Evolutionary conservation across 2,797 vertebrate species (phyloP), one percentile per base, ranked within the genome.

Genomic region (Echeneis naucrates): DNA sequence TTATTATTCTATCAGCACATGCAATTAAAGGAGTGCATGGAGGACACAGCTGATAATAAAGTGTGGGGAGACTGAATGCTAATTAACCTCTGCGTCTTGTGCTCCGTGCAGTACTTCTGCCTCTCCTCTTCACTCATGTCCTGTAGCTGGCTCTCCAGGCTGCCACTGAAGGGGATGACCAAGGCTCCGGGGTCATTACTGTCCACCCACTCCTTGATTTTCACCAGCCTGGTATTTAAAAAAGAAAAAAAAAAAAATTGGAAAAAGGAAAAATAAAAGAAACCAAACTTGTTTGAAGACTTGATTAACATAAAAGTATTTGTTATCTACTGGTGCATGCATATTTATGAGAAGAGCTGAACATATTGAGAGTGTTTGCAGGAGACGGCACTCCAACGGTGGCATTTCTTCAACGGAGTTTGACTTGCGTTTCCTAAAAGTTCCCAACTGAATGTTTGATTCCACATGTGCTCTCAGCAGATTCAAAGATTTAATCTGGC

Each of bases 1-100:
- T 99, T 99, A 99, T 99, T 99, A 99, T 99, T 99, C 97, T 97
- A 99, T 99, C 98, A 98, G 97, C 96, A 96, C 97, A 97, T 96
- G 97, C 97, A 99, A 99, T 99, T 99, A 99, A 99, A 98, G 96
- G 96, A 97, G 96, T 96, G 97, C 96, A 93, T 89, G 87, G 96
- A 98, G 97, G 97, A 99, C 98, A 97, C 97, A 96, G 96, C 96
- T 97, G 96, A 98, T 98, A 98, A 97, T 98, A 98, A 97, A 98
- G 96, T 96, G 97, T 95, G 95, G 93, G 95, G 96, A 97, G 96
- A 96, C 97, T 96, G 97, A 98, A 98, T 98, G 96, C 95, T 97
- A 98, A 98, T 98, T 97, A 99, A 99, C 98, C 97, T 98, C 96
- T 96, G 97, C 87, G 96, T 98, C 96, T 97, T 96, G 94, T 96